Evolutionary conservation across 1,140 invertebrate species (phyloP), one percentile per base, ranked within the genome.

Genomic region (Notospermus geniculatus): DNA sequence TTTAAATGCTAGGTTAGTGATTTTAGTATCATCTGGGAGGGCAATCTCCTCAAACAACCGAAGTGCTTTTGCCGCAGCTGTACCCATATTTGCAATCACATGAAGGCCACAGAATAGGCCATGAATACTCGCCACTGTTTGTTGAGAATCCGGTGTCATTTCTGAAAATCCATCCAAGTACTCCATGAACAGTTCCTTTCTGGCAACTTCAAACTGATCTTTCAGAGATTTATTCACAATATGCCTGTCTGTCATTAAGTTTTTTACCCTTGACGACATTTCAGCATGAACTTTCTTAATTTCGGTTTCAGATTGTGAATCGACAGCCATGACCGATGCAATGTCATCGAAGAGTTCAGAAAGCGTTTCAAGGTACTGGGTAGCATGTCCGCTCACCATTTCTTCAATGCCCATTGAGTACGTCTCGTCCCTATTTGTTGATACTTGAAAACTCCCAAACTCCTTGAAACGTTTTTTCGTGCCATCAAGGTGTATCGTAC

Each of bases 161-260:
- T 19, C n/a, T 23, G n/a, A 19, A 50, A 50, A 50, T 23, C 25
- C 46, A 7, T 50, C 19, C 25, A 50, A 50, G 46, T 50, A n/a
- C 25, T 50, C 25, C 9, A 9, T 5, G 25, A 50, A 50, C 4
- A 50, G 25, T 23, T 50, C 46, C 4, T 5, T 50, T 9, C 46
- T 5, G 4, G 25, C 9, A 23, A 9, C 19, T 50, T 50, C 46
- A 50, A 50, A 50, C 25, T 50, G n/a, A 9, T 50, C 46, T 50
- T 50, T 50, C 9, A 50, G 25, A 50, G 25, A 23, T 50, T 50
- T 50, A n/a, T 50, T 50, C 25, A 50, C 46, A 19, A 50, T 27
- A n/a, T 50, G 46, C 5, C 46, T 5, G n/a, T 50, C 46, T 4
- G 46, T 50, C 46, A 50, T n/a, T 27, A 50, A 9, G n/a, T 50